Conservation (phyloP, 2,888 invertebrate genomes). For the Stegophylla sp. region DNA sequence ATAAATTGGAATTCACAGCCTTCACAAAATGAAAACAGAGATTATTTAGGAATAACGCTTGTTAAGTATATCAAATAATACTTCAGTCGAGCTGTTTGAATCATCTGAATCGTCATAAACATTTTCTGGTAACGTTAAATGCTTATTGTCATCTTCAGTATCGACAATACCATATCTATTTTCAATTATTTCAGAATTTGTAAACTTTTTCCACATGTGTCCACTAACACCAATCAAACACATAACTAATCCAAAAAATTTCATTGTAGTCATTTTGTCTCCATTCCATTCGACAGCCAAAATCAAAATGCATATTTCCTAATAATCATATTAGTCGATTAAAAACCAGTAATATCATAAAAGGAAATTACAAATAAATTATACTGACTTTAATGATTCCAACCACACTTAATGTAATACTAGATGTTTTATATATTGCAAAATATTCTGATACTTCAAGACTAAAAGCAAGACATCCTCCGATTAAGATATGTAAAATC, state of each 20-base stretch:
- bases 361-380: slow-evolving; percentile 26
- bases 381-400: slow-evolving; percentile 89
- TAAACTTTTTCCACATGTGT: slow-evolving; percentile 70
- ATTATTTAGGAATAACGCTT: slow-evolving; percentile 34
- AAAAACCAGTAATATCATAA: slow-evolving; percentile 3
- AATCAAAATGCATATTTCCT: slow-evolving; percentile 92
- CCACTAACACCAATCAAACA: slow-evolving; percentile 87
- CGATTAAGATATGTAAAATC: slow-evolving; percentile 68
- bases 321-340: slow-evolving; percentile 64
- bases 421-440: slow-evolving; percentile 90
- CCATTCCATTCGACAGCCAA: slow-evolving; percentile 87
- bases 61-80: slow-evolving; percentile 49
- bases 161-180: slow-evolving; percentile 47
- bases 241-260: slow-evolving; percentile 82
- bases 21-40: slow-evolving; percentile 20
- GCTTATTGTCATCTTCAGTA: slow-evolving; percentile 41
- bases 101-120: slow-evolving; percentile 12
- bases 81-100: slow-evolving; percentile 39
- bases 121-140: slow-evolving; percentile 43
- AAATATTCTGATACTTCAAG: slow-evolving; percentile 96
- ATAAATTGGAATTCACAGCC: slow-evolving; percentile 50
- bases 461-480: slow-evolving; percentile 86
- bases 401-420: slow-evolving; percentile 92
- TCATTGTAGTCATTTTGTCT: slow-evolving; percentile 82
- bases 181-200: slow-evolving; percentile 16